Conservation (phyloP, 2,113 vertebrate genomes). For the Campylomormyrus numenius region DNA sequence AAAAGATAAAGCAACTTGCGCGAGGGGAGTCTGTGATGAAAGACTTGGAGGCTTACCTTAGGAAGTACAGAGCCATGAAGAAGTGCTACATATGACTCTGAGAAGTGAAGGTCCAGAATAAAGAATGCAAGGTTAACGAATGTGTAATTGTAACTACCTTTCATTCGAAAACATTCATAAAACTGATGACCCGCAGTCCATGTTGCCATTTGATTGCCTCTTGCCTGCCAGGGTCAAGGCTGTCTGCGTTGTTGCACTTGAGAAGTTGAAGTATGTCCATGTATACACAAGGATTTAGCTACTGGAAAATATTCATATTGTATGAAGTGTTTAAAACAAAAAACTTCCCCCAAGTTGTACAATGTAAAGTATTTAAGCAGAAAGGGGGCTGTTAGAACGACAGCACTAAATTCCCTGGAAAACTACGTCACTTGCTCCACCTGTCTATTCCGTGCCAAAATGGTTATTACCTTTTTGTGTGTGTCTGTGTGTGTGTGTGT, state of each 20-base stretch:
- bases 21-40: conserved; percentile 87
- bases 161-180: not conserved
- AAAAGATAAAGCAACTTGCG: conserved; percentile 76
- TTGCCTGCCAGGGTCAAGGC: not conserved
- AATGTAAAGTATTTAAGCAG: not conserved
- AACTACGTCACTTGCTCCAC: not conserved
- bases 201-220: not conserved
- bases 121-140: not conserved
- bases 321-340: not conserved
- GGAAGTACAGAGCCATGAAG: conserved; percentile 89
- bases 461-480: not conserved
- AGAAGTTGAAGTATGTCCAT: no score
- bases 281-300: no score
- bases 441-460: not conserved
- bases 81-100: conserved; percentile 74
- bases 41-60: conserved; percentile 86
- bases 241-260: no score
- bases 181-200: not conserved
- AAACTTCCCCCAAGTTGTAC: not conserved
- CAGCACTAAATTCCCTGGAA: not conserved
- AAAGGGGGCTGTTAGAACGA: not conserved
- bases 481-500: not conserved
- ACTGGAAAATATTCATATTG: no score
- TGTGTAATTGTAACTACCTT: not conserved
- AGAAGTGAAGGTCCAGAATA: conserved; percentile 28